Evolutionary conservation across 23 tunicate genomes (phyloP).

Genomic region (Ciona savignyi): DNA sequence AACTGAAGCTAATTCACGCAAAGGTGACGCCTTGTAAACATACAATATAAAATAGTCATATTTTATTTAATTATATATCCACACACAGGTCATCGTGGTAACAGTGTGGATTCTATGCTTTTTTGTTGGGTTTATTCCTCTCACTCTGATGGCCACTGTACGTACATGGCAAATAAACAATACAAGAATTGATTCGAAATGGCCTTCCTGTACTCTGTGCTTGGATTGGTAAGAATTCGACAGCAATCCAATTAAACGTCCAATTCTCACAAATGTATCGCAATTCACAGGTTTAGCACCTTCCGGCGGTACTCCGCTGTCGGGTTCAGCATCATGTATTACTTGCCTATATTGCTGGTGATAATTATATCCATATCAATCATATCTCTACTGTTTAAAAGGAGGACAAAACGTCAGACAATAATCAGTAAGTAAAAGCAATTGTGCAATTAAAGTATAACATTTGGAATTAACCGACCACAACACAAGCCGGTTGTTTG

Average conservation of each 20-base stretch:
- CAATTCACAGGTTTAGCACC: neutral
- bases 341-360: neutral
- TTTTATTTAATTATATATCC: too few species aligned
- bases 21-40: too few species aligned
- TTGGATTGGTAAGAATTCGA: slow-evolving; percentile 1
- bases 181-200: neutral
- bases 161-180: neutral
- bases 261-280: too few species aligned
- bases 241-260: too few species aligned
- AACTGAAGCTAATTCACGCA: too few species aligned
- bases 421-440: slow-evolving; percentile 11
- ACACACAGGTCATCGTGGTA: neutral
- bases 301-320: neutral
- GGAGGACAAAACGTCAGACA: neutral
- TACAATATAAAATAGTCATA: too few species aligned
- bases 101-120: slow-evolving; percentile 4
- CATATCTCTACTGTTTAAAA: slow-evolving; percentile 1
- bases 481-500: too few species aligned
- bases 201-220: slow-evolving; percentile 11
- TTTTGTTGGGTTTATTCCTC: slow-evolving; percentile 5
- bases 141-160: neutral
- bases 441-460: too few species aligned
- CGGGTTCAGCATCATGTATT: slow-evolving; percentile 6
- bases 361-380: neutral
- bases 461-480: too few species aligned